Evolutionary conservation across 1,140 invertebrate genomes (phyloP).

Genomic region (Diabrotica virgifera): DNA sequence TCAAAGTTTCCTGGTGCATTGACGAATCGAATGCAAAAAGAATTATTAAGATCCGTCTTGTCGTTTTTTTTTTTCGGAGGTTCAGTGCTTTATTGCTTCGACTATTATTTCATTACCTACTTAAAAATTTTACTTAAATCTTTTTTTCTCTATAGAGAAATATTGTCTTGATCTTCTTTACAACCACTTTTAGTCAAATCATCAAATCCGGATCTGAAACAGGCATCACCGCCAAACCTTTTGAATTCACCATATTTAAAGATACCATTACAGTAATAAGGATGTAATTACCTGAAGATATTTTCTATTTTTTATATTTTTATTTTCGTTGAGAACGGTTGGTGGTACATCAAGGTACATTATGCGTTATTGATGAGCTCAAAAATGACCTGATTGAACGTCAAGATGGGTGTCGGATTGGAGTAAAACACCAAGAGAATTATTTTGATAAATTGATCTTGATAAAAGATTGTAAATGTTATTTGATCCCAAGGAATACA

Average conservation of each 20-base stretch:
- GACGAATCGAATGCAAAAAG: too few species aligned
- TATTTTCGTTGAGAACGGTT: neutral
- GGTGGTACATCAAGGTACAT: constrained; percentile 1
- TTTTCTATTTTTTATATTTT: neutral
- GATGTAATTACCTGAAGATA: neutral
- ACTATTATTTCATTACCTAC: too few species aligned
- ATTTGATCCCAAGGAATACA: neutral
- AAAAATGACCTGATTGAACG: constrained; percentile 1
- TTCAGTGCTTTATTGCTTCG: too few species aligned
- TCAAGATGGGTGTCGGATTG: constrained; percentile 1
- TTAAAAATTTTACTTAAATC: too few species aligned
- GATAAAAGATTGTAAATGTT: constrained; percentile 1
- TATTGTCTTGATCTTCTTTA: too few species aligned
- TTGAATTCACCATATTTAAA: neutral
- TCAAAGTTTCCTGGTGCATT: too few species aligned
- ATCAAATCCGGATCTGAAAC: too few species aligned
- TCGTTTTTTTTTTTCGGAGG: too few species aligned
- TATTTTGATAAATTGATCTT: constrained; percentile 3
- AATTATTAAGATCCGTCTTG: too few species aligned
- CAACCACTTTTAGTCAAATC: too few species aligned
- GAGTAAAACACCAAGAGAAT: neutral
- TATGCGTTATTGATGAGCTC: neutral
- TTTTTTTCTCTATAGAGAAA: too few species aligned
- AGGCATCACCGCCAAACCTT: too few species aligned
- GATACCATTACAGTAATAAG: constrained; percentile 2